Evolutionary conservation across 1,140 invertebrate species (phyloP).

Genomic region (Onthophagus taurus): DNA sequence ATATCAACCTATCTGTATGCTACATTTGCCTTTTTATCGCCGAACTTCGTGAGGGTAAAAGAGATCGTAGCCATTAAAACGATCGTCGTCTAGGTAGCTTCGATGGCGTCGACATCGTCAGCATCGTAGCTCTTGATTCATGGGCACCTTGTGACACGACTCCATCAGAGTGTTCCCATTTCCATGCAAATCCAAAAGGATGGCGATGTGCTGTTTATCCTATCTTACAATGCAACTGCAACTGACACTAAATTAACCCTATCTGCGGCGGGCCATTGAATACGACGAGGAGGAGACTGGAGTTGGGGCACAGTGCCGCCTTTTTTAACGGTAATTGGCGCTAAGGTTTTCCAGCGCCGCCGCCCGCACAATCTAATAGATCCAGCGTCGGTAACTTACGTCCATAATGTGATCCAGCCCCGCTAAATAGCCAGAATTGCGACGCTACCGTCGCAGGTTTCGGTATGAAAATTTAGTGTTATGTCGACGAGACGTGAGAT

Average conservation of each 20-base stretch:
- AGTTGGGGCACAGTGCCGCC: background rate
- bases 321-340: slow-evolving; percentile 11
- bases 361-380: slow-evolving; percentile 2
- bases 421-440: too few relatives aligned
- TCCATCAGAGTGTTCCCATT: slow-evolving; percentile 32
- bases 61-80: slow-evolving; percentile 3
- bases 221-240: slow-evolving; percentile 18
- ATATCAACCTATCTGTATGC: too few relatives aligned
- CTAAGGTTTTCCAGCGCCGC: too few relatives aligned
- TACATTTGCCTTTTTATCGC: slow-evolving; percentile 6
- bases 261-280: slow-evolving; percentile 13
- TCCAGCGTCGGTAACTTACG: background rate
- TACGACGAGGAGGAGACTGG: background rate
- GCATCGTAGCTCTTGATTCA: slow-evolving; percentile 32
- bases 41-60: background rate
- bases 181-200: slow-evolving; percentile 30
- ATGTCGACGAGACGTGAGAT: too few relatives aligned
- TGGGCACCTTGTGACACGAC: slow-evolving; percentile 34
- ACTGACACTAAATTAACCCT: slow-evolving; percentile 22
- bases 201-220: slow-evolving; percentile 19
- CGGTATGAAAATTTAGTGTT: too few relatives aligned
- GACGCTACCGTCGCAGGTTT: too few relatives aligned
- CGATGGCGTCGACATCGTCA: slow-evolving; percentile 2
- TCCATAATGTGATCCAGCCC: too few relatives aligned
- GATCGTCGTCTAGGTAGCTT: background rate